These are phyloP conservation scores for Etheostoma spectabile DNA, from an alignment of 2,113 vertebrate genomes.

Conservation along the genomic window DNA sequence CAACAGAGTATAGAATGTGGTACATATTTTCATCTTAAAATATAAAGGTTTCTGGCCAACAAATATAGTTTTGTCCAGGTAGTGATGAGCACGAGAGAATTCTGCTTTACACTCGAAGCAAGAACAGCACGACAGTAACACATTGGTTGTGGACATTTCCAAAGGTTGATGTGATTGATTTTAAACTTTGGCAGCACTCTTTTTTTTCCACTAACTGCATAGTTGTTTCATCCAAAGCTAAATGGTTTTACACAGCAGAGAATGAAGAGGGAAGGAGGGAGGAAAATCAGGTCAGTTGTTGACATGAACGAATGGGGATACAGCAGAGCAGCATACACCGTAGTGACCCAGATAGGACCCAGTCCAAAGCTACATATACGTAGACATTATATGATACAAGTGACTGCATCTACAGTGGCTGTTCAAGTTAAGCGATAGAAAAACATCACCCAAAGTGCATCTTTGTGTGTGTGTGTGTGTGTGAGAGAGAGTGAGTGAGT, in stretches of 20 bases:
- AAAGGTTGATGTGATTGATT: slow-evolving; percentile 75
- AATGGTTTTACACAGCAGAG: slow-evolving; percentile 74
- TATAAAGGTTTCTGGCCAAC: not conserved
- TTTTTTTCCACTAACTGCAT: slow-evolving; percentile 57
- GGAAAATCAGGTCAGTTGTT: slow-evolving; percentile 82
- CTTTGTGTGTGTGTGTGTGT: not conserved
- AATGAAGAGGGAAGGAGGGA: slow-evolving; percentile 53
- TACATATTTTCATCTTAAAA: not conserved
- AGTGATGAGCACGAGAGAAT: not conserved
- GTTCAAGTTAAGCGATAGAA: not conserved
- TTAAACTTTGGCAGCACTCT: slow-evolving; percentile 61
- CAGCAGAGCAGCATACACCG: slow-evolving; percentile 53
- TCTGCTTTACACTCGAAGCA: slow-evolving; percentile 5
- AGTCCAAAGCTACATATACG: slow-evolving; percentile 29
- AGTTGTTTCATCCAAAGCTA: slow-evolving; percentile 72
- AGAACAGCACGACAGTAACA: not conserved
- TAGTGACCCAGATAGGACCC: slow-evolving; percentile 75
- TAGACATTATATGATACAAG: not conserved
- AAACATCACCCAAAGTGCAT: not conserved
- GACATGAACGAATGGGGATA: slow-evolving; percentile 77
- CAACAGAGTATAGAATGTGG: not conserved
- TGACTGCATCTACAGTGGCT: not conserved
- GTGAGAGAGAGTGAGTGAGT: not conserved
- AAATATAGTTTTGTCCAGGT: not conserved
- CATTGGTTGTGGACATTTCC: slow-evolving; percentile 64